Evolutionary conservation across 2,888 invertebrate genomes (phyloP).

Genomic region (Melanophora roralis): DNA sequence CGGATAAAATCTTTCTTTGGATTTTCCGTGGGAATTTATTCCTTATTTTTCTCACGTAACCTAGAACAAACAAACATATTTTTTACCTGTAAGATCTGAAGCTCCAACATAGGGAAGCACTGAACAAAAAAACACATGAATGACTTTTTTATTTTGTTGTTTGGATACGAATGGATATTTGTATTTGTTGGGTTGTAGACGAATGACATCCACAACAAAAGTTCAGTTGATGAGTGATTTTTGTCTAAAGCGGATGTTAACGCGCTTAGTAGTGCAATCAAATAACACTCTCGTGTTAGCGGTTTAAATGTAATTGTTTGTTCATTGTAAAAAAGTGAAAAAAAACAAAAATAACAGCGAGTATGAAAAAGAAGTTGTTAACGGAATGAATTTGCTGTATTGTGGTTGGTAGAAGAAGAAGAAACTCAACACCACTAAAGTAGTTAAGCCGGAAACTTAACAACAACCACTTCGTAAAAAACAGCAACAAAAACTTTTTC

Average conservation of each 20-base stretch:
- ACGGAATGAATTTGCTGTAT: conserved; percentile 26
- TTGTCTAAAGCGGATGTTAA: conserved; percentile 37
- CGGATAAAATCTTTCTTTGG: no score
- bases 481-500: conserved; percentile 8
- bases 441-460: conserved; percentile 54
- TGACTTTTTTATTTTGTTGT: conserved; percentile 33
- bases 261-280: neutral
- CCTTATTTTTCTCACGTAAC: no score
- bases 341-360: conserved; percentile 15
- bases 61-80: no score
- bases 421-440: conserved; percentile 45
- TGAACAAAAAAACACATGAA: conserved; percentile 27
- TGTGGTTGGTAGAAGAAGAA: conserved; percentile 11
- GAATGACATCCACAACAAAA: conserved; percentile 61
- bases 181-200: conserved; percentile 32
- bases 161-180: conserved; percentile 14
- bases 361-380: conserved; percentile 55
- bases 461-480: conserved; percentile 4
- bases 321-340: neutral
- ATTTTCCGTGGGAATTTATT: no score
- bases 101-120: no score
- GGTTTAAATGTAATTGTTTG: neutral
- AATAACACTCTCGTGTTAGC: neutral
- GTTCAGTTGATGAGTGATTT: conserved; percentile 59
- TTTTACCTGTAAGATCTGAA: no score